phyloP scores from a whole-genome alignment of 2,113 vertebrate species.

The human (Homo sapiens) region DNA sequence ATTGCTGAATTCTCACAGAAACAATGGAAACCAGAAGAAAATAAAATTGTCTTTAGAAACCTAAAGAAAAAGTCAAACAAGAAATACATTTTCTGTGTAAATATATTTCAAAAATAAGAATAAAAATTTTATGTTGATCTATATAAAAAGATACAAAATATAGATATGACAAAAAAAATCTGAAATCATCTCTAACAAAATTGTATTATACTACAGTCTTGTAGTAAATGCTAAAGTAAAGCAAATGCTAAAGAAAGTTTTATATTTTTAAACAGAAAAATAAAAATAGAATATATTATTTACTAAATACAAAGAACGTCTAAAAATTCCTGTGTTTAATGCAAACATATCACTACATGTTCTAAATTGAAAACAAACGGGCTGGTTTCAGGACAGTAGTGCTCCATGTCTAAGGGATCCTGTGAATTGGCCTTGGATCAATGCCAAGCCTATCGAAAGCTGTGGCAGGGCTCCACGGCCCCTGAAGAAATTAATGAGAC shows the following conservation, averaged over 20 bases:
- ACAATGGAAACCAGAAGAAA: not conserved
- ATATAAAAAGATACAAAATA: no score
- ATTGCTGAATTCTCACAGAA: not conserved
- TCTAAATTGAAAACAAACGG: not conserved
- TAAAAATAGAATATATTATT: not conserved
- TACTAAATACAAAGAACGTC: not conserved
- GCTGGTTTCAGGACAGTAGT: no score
- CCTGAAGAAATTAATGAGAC: not conserved
- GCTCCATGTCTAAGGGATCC: not conserved
- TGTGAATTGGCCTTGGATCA: not conserved
- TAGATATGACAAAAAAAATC: not conserved
- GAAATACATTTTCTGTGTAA: not conserved
- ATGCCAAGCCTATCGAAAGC: not conserved
- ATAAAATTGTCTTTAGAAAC: not conserved
- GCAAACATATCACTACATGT: not conserved
- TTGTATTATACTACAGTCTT: not conserved
- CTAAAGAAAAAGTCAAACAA: not conserved
- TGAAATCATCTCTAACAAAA: not conserved
- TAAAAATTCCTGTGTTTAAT: not conserved
- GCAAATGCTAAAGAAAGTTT: not conserved
- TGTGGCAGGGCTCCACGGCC: rapidly evolving
- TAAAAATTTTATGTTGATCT: not conserved
- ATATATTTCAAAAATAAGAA: not conserved
- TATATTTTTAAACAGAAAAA: not conserved
- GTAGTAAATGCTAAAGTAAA: no score